Evolutionary conservation across 2,797 vertebrate genomes (phyloP).

Genomic region (Centroberyx gerrardi): DNA sequence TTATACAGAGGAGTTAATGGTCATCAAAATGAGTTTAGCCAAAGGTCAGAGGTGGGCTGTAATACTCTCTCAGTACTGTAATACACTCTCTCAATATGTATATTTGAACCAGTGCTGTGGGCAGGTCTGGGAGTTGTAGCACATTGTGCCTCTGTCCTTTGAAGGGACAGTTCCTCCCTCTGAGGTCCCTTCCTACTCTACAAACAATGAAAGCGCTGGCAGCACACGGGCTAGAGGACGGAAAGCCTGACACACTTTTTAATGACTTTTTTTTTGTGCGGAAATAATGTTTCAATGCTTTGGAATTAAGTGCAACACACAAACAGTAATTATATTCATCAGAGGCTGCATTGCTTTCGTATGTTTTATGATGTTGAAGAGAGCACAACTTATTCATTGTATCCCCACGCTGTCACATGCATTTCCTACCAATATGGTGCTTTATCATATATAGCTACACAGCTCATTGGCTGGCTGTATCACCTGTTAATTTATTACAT

Average conservation of each 20-base stretch:
- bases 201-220: slow-evolving; percentile 4
- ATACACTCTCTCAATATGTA: too few relatives aligned
- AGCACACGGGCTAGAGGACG: not conserved
- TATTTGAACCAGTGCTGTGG: too few relatives aligned
- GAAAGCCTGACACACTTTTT: not conserved
- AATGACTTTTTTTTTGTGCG: not conserved
- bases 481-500: too few relatives aligned
- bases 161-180: slow-evolving; percentile 17
- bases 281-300: not conserved
- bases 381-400: too few relatives aligned
- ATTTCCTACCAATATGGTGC: too few relatives aligned
- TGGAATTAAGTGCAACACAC: not conserved
- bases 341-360: too few relatives aligned
- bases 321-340: too few relatives aligned
- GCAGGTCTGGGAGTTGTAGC: too few relatives aligned
- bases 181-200: slow-evolving; percentile 34
- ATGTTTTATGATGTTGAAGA: too few relatives aligned
- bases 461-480: too few relatives aligned
- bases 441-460: too few relatives aligned
- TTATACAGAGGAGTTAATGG: not conserved
- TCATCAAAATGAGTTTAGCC: not conserved
- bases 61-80: not conserved
- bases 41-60: accelerated
- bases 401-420: too few relatives aligned
- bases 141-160: not conserved